Base-by-base conservation (phyloP, 2,888 invertebrate species). In the Diarsia mendica region DNA sequence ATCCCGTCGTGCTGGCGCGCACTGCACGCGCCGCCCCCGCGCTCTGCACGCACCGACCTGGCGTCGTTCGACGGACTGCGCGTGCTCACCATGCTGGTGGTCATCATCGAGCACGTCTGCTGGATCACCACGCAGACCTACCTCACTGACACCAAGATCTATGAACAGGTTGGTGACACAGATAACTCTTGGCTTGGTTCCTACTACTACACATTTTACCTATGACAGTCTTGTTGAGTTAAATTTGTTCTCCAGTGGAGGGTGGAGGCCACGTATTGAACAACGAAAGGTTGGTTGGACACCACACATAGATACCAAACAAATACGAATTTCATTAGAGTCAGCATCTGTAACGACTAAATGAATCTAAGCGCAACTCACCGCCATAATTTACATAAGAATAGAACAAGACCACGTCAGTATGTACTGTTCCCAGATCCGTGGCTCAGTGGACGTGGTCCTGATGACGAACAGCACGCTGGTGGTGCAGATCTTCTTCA, bases 401-500 rank as follows among this genome's bases (percentile, higher is more conserved):
- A 33, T 58, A 28, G 5, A 33, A 33, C 18, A 44, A 10, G 1
- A 51, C 1, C 51, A 5, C 9, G 28, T 65, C 20, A 28, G 6
- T 33, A 46, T n/a, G 8, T 70, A 20, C 13, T 48, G 11, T 4
- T 23, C 44, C 0, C 89, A 95, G 96, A 91, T 90, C 20, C 94
- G 95, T 0, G 90, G 90, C 20, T 90, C 89, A 0, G 61, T 90
- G 5, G 96, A 96, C 82, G 95, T 91, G 58, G 90, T 95, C 82
- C 88, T 96, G 81, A 91, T 96, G 90, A 92, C 94, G 6, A 96
- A 96, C 92, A 95, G 96, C 89, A 96, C 96, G 61, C 92, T 96
- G 88, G 93, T 96, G 88, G 96, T 96, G 87, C 96, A 96, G 90
- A 92, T 95, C 76, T 96, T 96, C 93, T 96, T 96, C 91, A 89